A percentile compares a stretch with the other conserved stretches of the same genome.
Conservation (phyloP, 2,888 invertebrate genomes). For the Autographa pulchrina region DNA sequence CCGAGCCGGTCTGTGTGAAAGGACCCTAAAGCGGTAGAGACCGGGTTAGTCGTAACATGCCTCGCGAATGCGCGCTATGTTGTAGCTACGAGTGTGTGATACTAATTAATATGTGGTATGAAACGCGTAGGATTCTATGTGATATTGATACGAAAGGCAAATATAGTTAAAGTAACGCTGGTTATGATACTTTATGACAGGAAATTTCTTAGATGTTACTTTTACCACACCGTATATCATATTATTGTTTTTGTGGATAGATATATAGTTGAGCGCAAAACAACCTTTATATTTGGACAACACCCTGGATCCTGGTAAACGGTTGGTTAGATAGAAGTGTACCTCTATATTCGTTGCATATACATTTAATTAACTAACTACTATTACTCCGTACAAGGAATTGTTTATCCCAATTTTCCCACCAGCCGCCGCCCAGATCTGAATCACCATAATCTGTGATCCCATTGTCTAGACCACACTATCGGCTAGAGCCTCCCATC, state of each 20-base stretch:
- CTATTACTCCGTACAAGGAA: not conserved
- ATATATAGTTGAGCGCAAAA: no score
- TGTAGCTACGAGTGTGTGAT: not conserved
- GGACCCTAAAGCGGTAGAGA: slow-evolving; percentile 20
- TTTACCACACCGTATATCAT: no score
- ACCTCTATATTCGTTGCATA: no score
- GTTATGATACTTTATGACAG: not conserved
- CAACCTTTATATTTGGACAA: no score
- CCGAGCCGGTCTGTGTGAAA: no score
- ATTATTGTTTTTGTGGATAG: no score
- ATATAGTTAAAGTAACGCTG: not conserved
- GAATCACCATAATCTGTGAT: not conserved
- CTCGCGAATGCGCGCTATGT: slow-evolving; percentile 17
- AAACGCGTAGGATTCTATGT: slow-evolving; percentile 12
- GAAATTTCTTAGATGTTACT: not conserved
- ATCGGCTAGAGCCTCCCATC: not conserved
- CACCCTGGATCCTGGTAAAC: no score
- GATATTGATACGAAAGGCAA: not conserved
- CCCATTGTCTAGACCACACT: not conserved
- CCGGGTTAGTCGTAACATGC: not conserved
- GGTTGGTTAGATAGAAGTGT: no score
- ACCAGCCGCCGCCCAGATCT: not conserved
- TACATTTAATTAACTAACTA: no score
- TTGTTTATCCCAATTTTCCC: not conserved
- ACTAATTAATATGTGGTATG: slow-evolving; percentile 29